Base-by-base conservation (phyloP, 2,888 invertebrate genomes). In the Neoaliturus tenellus region DNA sequence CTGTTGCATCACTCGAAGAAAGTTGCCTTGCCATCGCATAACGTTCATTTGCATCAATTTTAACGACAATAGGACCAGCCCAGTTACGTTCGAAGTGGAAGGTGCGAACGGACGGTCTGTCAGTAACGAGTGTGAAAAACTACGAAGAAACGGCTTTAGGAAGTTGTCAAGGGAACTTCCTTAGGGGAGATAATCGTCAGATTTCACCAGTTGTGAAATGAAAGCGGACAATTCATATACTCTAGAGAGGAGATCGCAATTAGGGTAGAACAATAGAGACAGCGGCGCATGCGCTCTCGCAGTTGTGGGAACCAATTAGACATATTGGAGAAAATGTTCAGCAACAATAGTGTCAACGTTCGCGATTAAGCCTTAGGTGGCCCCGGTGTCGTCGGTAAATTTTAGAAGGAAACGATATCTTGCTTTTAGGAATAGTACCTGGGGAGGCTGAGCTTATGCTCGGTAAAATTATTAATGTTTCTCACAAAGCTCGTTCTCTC, bases 211-310 rank as follows among this genome's bases (percentile, higher is more conserved):
- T 28, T 62, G 62, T 62, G 62, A 62, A 62, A 62, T 17, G 62
- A 62, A 62, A 62, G 62, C 62, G 62, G 62, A 62, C 62, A 62
- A 25, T 62, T 62, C 62, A 62, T 62, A 62, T 28, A 62, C 28
- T n/a, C 28, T 14, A 14, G 62, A 62, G 14, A 31, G 23, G 25
- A 62, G 28, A 28, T 8, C 31, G 31, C 28, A 28, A n/a, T n/a
- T n/a, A 28, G 31, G 55, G 62, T 31, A 31, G 62, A 62, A 62
- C 62, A 62, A 62, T 62, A 62, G 62, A 31, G 31, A 28, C 17
- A 31, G 62, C 17, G 62, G 62, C 55, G 55, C 28, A 28, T 62
- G 62, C 28, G 62, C 31, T 62, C 25, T 62, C 62, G 8, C 14
- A 14, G 62, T 28, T 8, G 1, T 62, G 62, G 62, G 62, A 62